These are phyloP conservation scores for Falco biarmicus DNA, from an alignment of 2,797 vertebrate species.

Conservation along the genomic window DNA sequence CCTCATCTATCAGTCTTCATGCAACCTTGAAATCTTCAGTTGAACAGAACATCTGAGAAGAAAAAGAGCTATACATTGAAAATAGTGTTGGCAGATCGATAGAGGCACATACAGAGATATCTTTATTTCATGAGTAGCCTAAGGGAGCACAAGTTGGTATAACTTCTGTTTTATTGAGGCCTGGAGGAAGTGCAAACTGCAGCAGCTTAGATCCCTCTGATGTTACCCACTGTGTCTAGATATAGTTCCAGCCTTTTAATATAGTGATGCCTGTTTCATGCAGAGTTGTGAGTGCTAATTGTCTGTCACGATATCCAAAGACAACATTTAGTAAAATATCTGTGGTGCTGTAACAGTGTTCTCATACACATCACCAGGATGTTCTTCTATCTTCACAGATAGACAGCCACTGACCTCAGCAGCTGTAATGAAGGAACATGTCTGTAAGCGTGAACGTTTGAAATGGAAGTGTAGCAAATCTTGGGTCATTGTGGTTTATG, in stretches of 20 bases:
- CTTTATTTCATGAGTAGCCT: constrained; percentile 26
- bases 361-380: background rate
- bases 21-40: background rate
- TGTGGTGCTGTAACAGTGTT: background rate
- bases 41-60: background rate
- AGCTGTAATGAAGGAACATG: background rate
- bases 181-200: background rate
- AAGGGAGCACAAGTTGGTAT: background rate
- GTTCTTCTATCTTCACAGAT: background rate
- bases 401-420: background rate
- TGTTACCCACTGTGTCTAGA: background rate
- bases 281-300: background rate
- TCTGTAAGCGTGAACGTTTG: background rate
- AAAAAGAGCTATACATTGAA: background rate
- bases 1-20: background rate
- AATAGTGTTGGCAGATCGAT: background rate
- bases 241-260: background rate
- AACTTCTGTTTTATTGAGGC: background rate
- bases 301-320: background rate
- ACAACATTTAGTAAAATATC: background rate
- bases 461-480: background rate
- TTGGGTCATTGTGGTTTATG: background rate
- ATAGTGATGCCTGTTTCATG: background rate
- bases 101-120: background rate
- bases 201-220: background rate